A percentile compares a stretch with the other conserved stretches of the same genome.
Conservation (phyloP, 2,113 vertebrate species). For the Manacus vitellinus region DNA sequence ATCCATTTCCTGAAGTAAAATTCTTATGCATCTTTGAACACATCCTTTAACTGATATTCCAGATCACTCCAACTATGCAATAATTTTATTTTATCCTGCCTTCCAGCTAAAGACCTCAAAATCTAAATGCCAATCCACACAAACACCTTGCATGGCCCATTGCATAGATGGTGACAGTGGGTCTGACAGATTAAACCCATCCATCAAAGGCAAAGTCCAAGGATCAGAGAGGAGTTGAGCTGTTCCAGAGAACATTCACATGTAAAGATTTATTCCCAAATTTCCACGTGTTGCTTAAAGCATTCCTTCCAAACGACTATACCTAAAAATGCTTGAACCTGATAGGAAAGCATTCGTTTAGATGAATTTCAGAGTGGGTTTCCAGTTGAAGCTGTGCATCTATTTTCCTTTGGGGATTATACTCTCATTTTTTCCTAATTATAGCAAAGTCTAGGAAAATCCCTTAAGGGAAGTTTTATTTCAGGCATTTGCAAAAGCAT, state of each 20-base stretch:
- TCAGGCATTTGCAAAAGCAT: background rate
- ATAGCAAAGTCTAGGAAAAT: constrained; percentile 10
- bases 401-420: background rate
- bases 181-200: background rate
- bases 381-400: background rate
- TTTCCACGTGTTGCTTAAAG: background rate
- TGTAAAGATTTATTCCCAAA: background rate
- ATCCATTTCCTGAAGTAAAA: background rate
- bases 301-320: background rate
- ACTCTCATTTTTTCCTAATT: constrained; percentile 47
- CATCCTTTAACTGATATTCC: background rate
- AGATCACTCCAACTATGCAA: background rate
- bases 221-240: background rate
- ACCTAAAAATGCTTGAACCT: background rate
- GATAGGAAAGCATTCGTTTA: background rate
- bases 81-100: background rate
- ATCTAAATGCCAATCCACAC: background rate
- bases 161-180: background rate
- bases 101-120: background rate
- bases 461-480: constrained; percentile 20
- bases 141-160: background rate
- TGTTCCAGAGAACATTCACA: background rate
- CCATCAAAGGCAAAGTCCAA: background rate
- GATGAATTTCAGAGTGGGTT: constrained; percentile 18
- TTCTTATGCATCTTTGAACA: background rate